phyloP scores from a whole-genome alignment of 2,888 invertebrate genomes.

The Tanytarsus gracilentus region DNA sequence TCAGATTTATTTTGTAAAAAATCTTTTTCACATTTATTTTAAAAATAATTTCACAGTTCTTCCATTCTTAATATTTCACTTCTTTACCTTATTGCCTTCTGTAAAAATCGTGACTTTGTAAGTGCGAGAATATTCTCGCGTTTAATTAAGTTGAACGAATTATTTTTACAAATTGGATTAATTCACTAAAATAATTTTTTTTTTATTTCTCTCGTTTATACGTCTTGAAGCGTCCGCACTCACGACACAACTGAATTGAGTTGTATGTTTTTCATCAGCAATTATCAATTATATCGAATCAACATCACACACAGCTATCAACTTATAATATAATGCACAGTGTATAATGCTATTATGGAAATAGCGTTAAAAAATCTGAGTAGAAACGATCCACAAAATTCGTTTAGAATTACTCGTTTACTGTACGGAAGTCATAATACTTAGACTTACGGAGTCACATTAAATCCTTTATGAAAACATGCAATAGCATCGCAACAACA shows the following conservation, averaged over 20 bases:
- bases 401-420: conserved; percentile 18
- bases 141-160: background rate
- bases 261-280: conserved; percentile 19
- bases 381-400: conserved; percentile 25
- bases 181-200: background rate
- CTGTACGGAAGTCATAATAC: background rate
- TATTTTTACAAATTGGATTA: background rate
- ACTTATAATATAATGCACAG: conserved; percentile 23
- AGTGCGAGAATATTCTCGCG: conserved; percentile 7
- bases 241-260: conserved; percentile 14
- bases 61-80: background rate
- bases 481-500: too few species aligned
- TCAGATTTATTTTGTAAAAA: background rate
- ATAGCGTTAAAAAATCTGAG: conserved; percentile 23
- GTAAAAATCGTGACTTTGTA: conserved; percentile 42
- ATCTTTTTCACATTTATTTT: background rate
- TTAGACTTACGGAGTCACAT: conserved; percentile 4
- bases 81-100: conserved; percentile 44
- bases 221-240: background rate
- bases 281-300: conserved; percentile 27
- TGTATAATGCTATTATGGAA: conserved; percentile 22
- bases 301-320: conserved; percentile 26
- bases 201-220: background rate
- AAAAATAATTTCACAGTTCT: background rate
- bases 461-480: conserved; percentile 14